A percentile compares a stretch with the other conserved stretches of the same genome.
Evolutionary conservation across 2,797 vertebrate species (phyloP).

Genomic region (Scolopax rusticola): DNA sequence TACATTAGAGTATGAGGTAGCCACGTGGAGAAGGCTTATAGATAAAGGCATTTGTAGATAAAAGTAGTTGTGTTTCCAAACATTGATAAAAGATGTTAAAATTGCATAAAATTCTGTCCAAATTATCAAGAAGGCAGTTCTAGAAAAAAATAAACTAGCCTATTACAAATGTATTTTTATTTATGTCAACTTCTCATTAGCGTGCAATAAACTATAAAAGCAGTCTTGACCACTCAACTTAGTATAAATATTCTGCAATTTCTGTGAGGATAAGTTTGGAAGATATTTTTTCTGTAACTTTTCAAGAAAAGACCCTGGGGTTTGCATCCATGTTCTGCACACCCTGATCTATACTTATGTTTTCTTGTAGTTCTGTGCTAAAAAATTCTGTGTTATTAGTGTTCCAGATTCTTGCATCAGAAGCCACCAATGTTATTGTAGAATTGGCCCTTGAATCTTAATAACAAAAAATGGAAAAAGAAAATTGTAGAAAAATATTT

Average conservation of each 20-base stretch:
- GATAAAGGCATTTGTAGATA: neutral
- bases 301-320: neutral
- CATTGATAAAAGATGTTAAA: neutral
- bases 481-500: neutral
- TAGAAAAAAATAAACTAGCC: neutral
- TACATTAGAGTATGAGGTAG: neutral
- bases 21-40: neutral
- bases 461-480: neutral
- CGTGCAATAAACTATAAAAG: neutral
- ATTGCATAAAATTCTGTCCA: accelerated
- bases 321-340: neutral
- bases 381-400: neutral
- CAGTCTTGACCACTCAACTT: neutral
- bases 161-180: neutral
- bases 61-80: neutral
- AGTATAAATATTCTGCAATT: neutral
- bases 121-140: neutral
- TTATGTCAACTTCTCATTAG: neutral
- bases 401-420: neutral
- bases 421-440: neutral
- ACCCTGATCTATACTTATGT: neutral
- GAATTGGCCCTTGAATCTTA: neutral
- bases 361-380: neutral
- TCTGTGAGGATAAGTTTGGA: neutral
- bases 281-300: neutral